phyloP scores from a whole-genome alignment of 2,888 invertebrate species.

The Brachyptera putata region DNA sequence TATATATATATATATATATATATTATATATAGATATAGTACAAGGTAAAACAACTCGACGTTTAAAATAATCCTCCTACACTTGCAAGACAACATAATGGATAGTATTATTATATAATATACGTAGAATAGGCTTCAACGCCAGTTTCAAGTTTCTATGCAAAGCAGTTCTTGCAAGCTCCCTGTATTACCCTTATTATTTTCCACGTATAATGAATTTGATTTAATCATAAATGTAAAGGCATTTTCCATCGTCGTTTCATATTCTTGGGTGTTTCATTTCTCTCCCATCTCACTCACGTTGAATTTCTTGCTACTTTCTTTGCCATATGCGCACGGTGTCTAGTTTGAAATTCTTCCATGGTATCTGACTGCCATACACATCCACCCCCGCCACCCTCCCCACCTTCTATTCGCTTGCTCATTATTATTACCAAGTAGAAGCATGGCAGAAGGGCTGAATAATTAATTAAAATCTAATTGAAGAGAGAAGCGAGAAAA shows the following conservation, averaged over 20 bases:
- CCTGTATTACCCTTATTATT: constrained; percentile 8
- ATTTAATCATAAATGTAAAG: constrained; percentile 16
- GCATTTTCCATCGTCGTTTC: constrained; percentile 3
- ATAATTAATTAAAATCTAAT: constrained; percentile 26
- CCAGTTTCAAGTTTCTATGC: background rate
- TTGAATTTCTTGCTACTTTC: constrained; percentile 9
- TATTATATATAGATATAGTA: too few species aligned
- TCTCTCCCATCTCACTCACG: background rate
- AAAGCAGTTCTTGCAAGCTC: background rate
- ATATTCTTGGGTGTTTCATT: constrained; percentile 8
- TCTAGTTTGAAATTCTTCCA: constrained; percentile 14
- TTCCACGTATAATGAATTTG: constrained; percentile 14
- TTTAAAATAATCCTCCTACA: too few species aligned
- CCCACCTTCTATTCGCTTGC: constrained; percentile 11
- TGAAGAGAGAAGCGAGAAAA: constrained; percentile 21
- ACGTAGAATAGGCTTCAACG: background rate
- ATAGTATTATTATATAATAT: background rate
- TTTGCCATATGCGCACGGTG: background rate
- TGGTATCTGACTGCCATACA: background rate
- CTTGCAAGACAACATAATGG: too few species aligned
- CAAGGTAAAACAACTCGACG: too few species aligned
- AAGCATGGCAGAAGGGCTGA: constrained; percentile 22
- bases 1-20: too few species aligned
- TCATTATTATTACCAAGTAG: constrained; percentile 23
- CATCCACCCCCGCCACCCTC: background rate